Conservation (phyloP, 2,797 vertebrate species). For the Knipowitschia caucasica region DNA sequence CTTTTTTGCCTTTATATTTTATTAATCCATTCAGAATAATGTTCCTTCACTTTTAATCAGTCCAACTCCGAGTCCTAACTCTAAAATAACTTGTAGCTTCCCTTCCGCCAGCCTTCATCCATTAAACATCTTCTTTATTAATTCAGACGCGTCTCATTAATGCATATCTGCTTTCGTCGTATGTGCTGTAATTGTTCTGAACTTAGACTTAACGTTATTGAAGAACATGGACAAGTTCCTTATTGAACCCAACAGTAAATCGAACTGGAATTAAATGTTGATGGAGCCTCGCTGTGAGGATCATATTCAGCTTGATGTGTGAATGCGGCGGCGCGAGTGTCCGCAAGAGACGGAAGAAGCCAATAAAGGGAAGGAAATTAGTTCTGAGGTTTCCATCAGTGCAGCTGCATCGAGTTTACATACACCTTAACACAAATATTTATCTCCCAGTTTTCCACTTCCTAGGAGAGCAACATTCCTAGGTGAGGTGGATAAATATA, state of each 20-base stretch:
- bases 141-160: constrained; percentile 22
- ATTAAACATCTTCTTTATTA: constrained; percentile 36
- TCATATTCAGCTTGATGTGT: constrained; percentile 18
- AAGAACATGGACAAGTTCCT: constrained; percentile 4
- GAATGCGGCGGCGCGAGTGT: constrained; percentile 40
- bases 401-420: background rate
- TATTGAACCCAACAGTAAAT: constrained; percentile 15
- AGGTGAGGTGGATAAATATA: too few relatives aligned
- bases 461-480: too few relatives aligned
- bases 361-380: constrained; percentile 43
- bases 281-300: constrained; percentile 22
- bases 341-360: constrained; percentile 48
- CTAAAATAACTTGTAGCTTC: constrained; percentile 28
- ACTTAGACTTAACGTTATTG: constrained; percentile 22
- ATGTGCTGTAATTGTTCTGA: constrained; percentile 17
- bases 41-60: constrained; percentile 21
- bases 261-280: constrained; percentile 35
- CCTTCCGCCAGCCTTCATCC: constrained; percentile 20
- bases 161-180: constrained; percentile 5
- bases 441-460: too few relatives aligned
- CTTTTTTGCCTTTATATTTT: constrained; percentile 1
- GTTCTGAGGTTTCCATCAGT: constrained; percentile 26
- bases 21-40: background rate
- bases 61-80: constrained; percentile 11
- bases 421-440: too few relatives aligned